Percentiles rank a stretch among this genome's conserved stretches.
Conservation (phyloP, 2,888 invertebrate species). For the Cerastoderma edule region DNA sequence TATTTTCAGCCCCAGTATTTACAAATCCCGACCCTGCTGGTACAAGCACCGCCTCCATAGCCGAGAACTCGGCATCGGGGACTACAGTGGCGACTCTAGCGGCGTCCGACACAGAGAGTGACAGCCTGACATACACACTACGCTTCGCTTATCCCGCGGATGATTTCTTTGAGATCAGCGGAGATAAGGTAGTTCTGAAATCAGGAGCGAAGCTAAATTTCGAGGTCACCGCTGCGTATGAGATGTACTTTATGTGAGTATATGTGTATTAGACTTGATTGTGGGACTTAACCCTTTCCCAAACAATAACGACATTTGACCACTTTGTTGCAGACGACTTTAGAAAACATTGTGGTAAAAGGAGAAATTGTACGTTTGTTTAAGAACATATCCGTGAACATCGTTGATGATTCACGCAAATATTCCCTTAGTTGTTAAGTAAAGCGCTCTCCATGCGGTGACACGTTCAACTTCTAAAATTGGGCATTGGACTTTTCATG, state of each 20-base stretch:
- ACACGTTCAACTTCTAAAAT: too few relatives aligned
- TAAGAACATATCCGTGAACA: too few relatives aligned
- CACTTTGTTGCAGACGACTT: too few relatives aligned
- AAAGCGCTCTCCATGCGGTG: too few relatives aligned
- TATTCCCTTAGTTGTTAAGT: too few relatives aligned
- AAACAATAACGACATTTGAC: too few relatives aligned
- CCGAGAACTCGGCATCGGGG: neutral
- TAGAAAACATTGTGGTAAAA: too few relatives aligned
- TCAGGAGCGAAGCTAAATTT: neutral
- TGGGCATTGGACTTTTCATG: too few relatives aligned
- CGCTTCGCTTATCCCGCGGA: neutral
- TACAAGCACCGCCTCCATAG: neutral
- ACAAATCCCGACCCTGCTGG: neutral
- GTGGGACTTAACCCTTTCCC: too few relatives aligned
- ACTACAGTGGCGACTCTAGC: neutral
- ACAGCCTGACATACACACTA: neutral
- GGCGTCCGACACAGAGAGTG: neutral
- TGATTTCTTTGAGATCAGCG: neutral
- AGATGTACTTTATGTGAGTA: conserved; percentile 7
- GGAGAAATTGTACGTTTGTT: too few relatives aligned
- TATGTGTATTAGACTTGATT: too few relatives aligned
- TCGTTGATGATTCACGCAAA: too few relatives aligned
- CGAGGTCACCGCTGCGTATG: neutral
- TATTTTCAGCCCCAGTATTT: neutral
- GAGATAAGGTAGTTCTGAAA: neutral